Evolutionary conservation across 2,113 vertebrate genomes (phyloP), one percentile per base, ranked within the genome.

Genomic region (Tenebrosternarchus preto): DNA sequence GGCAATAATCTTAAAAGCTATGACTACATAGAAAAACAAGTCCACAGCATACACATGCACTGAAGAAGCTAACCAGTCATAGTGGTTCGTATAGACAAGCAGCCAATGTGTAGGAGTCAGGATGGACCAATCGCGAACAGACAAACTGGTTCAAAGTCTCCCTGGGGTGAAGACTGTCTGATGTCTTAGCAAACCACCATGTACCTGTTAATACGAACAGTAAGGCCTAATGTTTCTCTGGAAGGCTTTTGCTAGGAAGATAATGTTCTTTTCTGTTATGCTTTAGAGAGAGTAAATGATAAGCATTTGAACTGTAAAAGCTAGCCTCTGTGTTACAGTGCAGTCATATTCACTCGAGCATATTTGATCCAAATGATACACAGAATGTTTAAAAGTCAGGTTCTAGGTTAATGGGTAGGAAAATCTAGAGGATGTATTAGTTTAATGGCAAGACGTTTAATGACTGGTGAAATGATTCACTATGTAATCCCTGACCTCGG

Each of bases 401-500:
- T 43, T 20, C 19, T 60, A 33, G 56, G 56, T 1, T 19, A 60
- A 39, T 31, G 29, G 20, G 22, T 29, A 20, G 53, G 31, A 57
- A 39, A 11, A 50, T 50, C 43, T 50, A 50, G 12, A 50, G 11
- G 2, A 36, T 36, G 55, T 36, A 36, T 19, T 59, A 1, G 31
- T 24, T 73, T 73, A 56, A 9, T 6, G 19, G 20, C 15, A 25
- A 60, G 73, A 46, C 11, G n/a, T 61, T 16, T 61, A 75, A 61
- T 46, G n/a, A 33, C n/a, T 39, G 24, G 57, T 60, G 22, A 75
- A 75, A 50, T 29, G 27, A 63, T 63, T 71, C 46, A 25, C 31
- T 5, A 33, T 27, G 22, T 61, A 61, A 19, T 22, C 20, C 63
- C 39, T 50, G 43, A 64, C 29, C 50, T 36, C n/a, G 31, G 5